Evolutionary conservation across 1,140 invertebrate genomes (phyloP).

Genomic region (Sitodiplosis mosellana): DNA sequence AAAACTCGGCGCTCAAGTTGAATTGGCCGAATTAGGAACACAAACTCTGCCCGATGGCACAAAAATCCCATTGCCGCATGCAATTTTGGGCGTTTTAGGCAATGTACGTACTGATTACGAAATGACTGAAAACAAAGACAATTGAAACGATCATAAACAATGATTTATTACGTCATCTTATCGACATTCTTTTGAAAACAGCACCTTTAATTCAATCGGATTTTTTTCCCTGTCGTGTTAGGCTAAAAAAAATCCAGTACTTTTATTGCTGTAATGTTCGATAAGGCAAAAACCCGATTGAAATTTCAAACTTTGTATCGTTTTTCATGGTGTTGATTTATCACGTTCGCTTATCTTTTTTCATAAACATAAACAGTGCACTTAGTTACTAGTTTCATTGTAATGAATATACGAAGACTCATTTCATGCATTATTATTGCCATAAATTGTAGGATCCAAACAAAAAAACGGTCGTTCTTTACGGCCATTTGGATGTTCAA

Average conservation of each 20-base stretch:
- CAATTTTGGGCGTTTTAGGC: constrained; percentile 28
- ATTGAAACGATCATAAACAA: too few relatives aligned
- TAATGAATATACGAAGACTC: too few relatives aligned
- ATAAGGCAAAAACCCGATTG: too few relatives aligned
- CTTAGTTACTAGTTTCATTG: too few relatives aligned
- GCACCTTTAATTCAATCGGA: too few relatives aligned
- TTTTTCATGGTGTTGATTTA: background rate
- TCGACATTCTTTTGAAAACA: too few relatives aligned
- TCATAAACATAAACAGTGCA: background rate
- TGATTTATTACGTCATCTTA: too few relatives aligned
- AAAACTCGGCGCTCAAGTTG: constrained; percentile 51
- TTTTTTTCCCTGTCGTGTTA: too few relatives aligned
- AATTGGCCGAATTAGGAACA: constrained; percentile 63
- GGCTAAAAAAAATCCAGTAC: too few relatives aligned
- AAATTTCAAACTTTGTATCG: background rate
- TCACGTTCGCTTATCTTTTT: background rate
- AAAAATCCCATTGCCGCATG: constrained; percentile 65
- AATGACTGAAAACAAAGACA: background rate
- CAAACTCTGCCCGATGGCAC: constrained; percentile 55
- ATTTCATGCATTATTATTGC: too few relatives aligned
- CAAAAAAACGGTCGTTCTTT: constrained; percentile 85
- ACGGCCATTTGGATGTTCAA: constrained; percentile 97
- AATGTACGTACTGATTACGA: background rate
- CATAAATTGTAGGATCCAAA: constrained; percentile 37
- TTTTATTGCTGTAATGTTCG: too few relatives aligned